Evolutionary conservation across 2,888 invertebrate genomes (phyloP), one percentile per base, ranked within the genome.

Genomic region (Scotopteryx bipunctaria): DNA sequence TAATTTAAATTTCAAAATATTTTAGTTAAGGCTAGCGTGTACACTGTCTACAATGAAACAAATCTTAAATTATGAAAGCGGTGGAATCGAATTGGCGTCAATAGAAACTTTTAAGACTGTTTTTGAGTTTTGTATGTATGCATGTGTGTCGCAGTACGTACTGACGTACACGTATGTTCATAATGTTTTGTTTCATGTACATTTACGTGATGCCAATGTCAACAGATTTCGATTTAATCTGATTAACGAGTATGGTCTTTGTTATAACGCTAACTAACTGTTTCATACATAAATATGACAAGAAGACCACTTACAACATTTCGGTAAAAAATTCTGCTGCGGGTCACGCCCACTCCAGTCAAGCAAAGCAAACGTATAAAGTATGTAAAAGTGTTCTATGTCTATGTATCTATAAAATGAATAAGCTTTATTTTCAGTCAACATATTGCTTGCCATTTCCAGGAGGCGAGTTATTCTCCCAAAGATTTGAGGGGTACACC

Each of bases 401-500:
- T n/a, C n/a, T n/a, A n/a, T n/a, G n/a, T n/a, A n/a, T n/a, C n/a
- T n/a, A n/a, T n/a, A n/a, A n/a, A n/a, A n/a, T n/a, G n/a, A n/a
- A n/a, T n/a, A n/a, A n/a, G n/a, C n/a, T n/a, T n/a, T n/a, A n/a
- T n/a, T n/a, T n/a, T n/a, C n/a, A n/a, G n/a, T n/a, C n/a, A 21
- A 9, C 17, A 17, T 16, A 16, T 9, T 1, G 14, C 19, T 15
- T n/a, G 19, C 11, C 16, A 38, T 32, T 46, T 38, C n/a, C 76
- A 94, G 94, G 94, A 59, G 94, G 94, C 37, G 93, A 93, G 83
- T 84, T 94, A 64, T 93, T 94, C 81, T 93, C 94, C 45, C 94
- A 94, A 80, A 91, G 93, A 66, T 93, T 92, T 76, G 93, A 93
- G 68, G 92, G 92, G 55, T 91, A 93, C 83, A 91, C 92, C 49